Evolutionary conservation across 1,140 invertebrate genomes (phyloP).

Genomic region (Mamestra configurata): DNA sequence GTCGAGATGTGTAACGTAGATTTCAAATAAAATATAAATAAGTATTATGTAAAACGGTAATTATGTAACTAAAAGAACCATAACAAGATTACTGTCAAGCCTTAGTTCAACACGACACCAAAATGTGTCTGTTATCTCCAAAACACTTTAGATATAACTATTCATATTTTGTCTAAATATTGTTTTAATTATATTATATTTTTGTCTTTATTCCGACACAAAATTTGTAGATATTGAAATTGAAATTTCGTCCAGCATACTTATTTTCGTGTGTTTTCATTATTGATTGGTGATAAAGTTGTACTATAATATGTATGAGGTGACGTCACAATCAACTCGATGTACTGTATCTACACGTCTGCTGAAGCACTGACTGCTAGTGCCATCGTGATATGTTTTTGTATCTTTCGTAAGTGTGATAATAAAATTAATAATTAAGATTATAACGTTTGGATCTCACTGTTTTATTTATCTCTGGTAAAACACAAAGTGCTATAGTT

Average conservation of each 20-base stretch:
- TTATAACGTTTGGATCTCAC: conserved; percentile 63
- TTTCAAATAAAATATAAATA: not conserved
- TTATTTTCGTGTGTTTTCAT: conserved; percentile 32
- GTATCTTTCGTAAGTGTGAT: conserved; percentile 87
- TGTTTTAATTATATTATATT: conserved; percentile 27
- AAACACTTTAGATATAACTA: conserved; percentile 25
- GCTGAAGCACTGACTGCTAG: conserved; percentile 84
- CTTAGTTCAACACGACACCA: conserved; percentile 1
- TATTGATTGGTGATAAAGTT: conserved; percentile 1
- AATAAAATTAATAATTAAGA: conserved; percentile 85
- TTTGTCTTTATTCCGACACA: conserved; percentile 7
- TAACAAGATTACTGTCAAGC: conserved; percentile 11
- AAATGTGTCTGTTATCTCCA: not conserved
- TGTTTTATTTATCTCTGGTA: conserved; percentile 64
- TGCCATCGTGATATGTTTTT: conserved; percentile 87
- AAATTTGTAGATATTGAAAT: conserved; percentile 12
- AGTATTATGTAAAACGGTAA: no score
- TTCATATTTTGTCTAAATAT: conserved; percentile 11
- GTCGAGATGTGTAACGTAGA: not conserved
- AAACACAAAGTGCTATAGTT: no score
- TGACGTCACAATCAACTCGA: conserved; percentile 65
- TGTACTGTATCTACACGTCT: conserved; percentile 61
- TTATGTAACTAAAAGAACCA: not conserved
- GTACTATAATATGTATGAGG: conserved; percentile 12
- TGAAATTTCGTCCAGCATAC: conserved; percentile 5